Conservation (phyloP, 23 tunicate species). For the Trididemnum miniatum region DNA sequence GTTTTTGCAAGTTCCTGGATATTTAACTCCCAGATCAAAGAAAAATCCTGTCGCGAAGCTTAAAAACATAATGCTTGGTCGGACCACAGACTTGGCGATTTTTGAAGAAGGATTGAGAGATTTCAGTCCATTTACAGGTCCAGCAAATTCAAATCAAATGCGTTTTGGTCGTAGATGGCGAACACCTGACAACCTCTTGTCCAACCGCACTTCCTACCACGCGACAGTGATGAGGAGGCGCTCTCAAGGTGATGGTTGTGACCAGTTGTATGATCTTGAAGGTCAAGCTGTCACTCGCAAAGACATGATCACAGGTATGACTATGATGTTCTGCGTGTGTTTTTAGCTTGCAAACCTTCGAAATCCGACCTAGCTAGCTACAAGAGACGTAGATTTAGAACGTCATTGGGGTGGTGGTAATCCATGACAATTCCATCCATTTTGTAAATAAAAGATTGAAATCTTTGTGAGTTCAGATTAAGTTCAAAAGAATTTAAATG, state of each 20-base stretch:
- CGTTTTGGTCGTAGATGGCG: conserved; percentile 54
- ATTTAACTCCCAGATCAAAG: conserved; percentile 16
- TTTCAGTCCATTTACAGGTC: conserved; percentile 40
- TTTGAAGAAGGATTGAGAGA: conserved; percentile 29
- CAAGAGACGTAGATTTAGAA: too few relatives aligned
- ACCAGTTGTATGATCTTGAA: conserved; percentile 6
- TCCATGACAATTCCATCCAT: too few relatives aligned
- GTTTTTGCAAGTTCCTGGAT: neutral
- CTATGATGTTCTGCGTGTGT: too few relatives aligned
- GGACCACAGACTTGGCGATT: neutral
- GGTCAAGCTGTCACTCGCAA: neutral
- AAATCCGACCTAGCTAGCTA: too few relatives aligned
- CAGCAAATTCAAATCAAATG: conserved; percentile 27
- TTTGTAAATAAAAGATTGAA: too few relatives aligned
- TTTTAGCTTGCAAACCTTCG: too few relatives aligned
- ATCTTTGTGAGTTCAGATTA: too few relatives aligned
- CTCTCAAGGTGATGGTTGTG: conserved; percentile 60
- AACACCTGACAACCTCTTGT: conserved; percentile 33
- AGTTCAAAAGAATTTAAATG: too few relatives aligned
- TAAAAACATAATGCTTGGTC: conserved; percentile 65
- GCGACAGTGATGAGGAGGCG: conserved; percentile 11
- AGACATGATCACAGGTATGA: conserved; percentile 35
- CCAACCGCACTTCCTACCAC: conserved; percentile 37
- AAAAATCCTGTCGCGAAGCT: conserved; percentile 57
- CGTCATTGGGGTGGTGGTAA: too few relatives aligned